Evolutionary conservation across 2,113 vertebrate species (phyloP).

Genomic region (Dicerorhinus sumatrensis): DNA sequence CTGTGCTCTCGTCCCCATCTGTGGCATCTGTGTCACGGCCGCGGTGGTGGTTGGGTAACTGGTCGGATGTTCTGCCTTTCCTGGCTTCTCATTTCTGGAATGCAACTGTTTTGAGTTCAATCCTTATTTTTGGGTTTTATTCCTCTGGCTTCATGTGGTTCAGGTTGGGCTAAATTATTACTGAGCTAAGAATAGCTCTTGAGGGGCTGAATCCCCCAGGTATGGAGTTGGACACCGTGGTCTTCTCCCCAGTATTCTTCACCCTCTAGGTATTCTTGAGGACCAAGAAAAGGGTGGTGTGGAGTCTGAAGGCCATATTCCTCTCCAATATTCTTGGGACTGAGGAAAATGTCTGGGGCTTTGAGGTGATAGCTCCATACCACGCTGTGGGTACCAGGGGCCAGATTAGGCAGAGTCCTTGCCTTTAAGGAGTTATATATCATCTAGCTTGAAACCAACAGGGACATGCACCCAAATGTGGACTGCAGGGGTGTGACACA

Average conservation of each 20-base stretch:
- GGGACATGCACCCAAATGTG: rapidly evolving
- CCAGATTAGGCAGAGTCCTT: neutral
- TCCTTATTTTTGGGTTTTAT: neutral
- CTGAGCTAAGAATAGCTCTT: neutral
- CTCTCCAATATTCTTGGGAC: neutral
- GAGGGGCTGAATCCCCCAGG: neutral
- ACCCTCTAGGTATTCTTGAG: neutral
- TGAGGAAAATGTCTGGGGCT: neutral
- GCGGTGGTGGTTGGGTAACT: neutral
- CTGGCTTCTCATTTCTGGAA: neutral
- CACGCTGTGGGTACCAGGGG: rapidly evolving
- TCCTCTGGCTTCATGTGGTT: neutral
- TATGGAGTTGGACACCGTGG: neutral
- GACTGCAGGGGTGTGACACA: neutral
- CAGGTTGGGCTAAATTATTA: neutral
- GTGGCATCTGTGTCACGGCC: neutral
- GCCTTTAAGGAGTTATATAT: neutral
- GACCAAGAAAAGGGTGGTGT: neutral
- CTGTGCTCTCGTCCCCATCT: neutral
- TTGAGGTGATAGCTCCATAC: neutral
- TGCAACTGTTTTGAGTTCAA: neutral
- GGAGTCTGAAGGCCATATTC: neutral
- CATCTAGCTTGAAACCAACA: neutral
- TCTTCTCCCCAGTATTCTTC: neutral
- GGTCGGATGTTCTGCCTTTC: neutral